These are phyloP conservation scores for Nothobranchius furzeri DNA, from an alignment of 2,113 vertebrate species.

Conservation along the genomic window DNA sequence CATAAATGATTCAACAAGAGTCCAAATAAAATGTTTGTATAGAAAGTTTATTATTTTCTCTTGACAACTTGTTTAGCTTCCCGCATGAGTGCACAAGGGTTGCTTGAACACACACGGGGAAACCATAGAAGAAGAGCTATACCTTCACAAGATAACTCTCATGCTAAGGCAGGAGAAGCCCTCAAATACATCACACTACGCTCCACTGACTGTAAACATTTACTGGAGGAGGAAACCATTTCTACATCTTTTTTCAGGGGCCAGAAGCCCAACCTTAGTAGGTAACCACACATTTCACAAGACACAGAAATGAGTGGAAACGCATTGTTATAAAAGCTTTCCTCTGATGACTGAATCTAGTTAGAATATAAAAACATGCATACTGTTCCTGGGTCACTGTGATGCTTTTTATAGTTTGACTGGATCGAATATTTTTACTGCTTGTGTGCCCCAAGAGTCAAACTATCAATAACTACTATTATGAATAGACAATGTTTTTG, in stretches of 20 bases:
- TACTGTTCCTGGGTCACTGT: constrained; percentile 10
- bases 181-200: background rate
- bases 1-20: too few relatives aligned
- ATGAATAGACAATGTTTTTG: too few relatives aligned
- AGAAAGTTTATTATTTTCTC: too few relatives aligned
- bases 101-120: background rate
- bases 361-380: constrained; percentile 12
- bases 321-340: background rate
- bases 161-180: constrained; percentile 2
- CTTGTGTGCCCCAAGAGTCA: background rate
- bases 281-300: background rate
- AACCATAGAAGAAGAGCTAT: background rate
- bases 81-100: too few relatives aligned
- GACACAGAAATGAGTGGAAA: background rate
- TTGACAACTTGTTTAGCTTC: too few relatives aligned
- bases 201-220: background rate
- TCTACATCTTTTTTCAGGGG: background rate
- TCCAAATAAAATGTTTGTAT: too few relatives aligned
- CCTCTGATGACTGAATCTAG: constrained; percentile 3
- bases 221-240: background rate
- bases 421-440: constrained; percentile 20
- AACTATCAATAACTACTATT: background rate
- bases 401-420: constrained; percentile 26
- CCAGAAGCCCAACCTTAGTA: background rate
- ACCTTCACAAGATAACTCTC: constrained; percentile 1